phyloP scores from a whole-genome alignment of 2,888 invertebrate genomes.

The Uloborus plumipes region DNA sequence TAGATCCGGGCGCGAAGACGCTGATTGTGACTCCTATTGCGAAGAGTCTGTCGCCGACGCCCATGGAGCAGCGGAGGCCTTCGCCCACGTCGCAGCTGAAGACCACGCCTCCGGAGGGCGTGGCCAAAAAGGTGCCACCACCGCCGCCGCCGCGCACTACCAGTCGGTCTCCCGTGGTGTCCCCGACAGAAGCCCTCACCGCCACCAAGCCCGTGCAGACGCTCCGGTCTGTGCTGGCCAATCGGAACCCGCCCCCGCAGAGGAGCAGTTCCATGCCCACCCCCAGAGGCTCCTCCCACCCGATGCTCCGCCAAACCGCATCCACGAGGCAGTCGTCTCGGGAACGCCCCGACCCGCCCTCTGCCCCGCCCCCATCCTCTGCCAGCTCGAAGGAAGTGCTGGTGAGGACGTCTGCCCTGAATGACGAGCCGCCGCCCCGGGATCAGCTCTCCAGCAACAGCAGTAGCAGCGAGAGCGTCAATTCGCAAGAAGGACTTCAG shows the following conservation, averaged over 20 bases:
- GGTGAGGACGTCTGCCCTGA: constrained; percentile 67
- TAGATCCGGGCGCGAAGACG: constrained; percentile 30
- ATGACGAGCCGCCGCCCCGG: constrained; percentile 59
- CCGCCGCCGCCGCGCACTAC: constrained; percentile 63
- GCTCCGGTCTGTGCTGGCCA: constrained; percentile 36
- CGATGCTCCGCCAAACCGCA: constrained; percentile 51
- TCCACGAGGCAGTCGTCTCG: constrained; percentile 48
- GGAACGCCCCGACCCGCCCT: constrained; percentile 47
- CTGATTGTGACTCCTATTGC: constrained; percentile 25
- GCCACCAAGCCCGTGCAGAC: constrained; percentile 19
- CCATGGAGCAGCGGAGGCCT: constrained; percentile 31
- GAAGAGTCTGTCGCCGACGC: constrained; percentile 58
- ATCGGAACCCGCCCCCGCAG: constrained; percentile 32
- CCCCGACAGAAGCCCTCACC: constrained; percentile 35
- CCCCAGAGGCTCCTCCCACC: constrained; percentile 43
- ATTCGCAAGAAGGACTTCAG: constrained; percentile 66
- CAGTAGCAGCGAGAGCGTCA: constrained; percentile 63
- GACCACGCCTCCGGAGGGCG: constrained; percentile 31
- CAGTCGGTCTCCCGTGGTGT: constrained; percentile 55
- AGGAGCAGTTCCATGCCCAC: constrained; percentile 67
- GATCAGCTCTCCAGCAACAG: constrained; percentile 74
- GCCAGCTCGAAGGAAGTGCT: constrained; percentile 35
- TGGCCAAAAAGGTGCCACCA: constrained; percentile 58
- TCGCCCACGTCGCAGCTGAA: constrained; percentile 44
- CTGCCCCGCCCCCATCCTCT: neutral